Evolutionary conservation across 2,113 vertebrate genomes (phyloP), one percentile per base, ranked within the genome.

Genomic region (Danionella cerebrum): DNA sequence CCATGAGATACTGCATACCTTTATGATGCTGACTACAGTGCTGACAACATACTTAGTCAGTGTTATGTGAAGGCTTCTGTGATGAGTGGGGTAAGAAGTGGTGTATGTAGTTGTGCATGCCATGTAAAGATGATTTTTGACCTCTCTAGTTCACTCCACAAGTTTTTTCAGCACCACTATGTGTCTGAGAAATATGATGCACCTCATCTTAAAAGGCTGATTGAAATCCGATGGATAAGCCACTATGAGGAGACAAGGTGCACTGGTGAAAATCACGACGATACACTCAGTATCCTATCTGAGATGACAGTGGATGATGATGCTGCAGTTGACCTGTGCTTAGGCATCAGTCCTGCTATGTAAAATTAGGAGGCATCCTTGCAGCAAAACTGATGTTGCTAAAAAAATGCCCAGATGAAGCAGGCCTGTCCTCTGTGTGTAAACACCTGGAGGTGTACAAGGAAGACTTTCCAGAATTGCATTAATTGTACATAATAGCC

Each of bases 21-120:
- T 57, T 65, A 50, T 47, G 60, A 65, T 65, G 51, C 69, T 65
- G 69, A 44, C 55, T 72, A 67, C 54, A 67, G 54, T 59, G 44
- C 70, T 60, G 70, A 71, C 51, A 65, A 36, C 60, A 72, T 66
- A 58, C 18, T 72, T 50, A 67, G 27, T 29, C 52, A 67, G 63
- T 58, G 53, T 66, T 67, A 66, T 62, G 63, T 60, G 67, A 44
- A 54, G 12, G 64, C 64, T 33, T 66, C 70, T 9, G 52, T 72
- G 62, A 66, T 57, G 36, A 72, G 70, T 72, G 51, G 70, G 38
- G 33, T 65, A 55, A 19, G 16, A 55, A n/a, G n/a, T n/a, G n/a
- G n/a, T n/a, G n/a, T n/a, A n/a, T n/a, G 47, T 16, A 4, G 50
- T 71, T 52, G 38, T 66, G 42, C 44, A 66, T 59, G 60, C 60